Percentiles rank a stretch among this genome's conserved stretches.
These are phyloP conservation scores for Alces alces DNA, from an alignment of 2,113 vertebrate genomes.

Conservation along the genomic window DNA sequence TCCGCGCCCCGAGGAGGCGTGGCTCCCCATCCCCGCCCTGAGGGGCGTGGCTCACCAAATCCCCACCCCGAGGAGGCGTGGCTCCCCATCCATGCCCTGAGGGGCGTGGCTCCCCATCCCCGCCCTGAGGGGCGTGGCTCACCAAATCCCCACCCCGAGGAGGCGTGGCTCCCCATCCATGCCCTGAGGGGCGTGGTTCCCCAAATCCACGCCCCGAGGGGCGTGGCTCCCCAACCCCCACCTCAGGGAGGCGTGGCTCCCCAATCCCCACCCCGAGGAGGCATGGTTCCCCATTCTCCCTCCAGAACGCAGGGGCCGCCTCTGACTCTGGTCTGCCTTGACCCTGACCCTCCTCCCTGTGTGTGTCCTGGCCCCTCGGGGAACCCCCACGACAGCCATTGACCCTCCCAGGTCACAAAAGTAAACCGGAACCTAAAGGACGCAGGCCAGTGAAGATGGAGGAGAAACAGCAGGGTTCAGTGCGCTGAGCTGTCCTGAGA, in stretches of 20 bases:
- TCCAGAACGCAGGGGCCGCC: not conserved
- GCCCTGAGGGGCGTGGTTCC: not conserved
- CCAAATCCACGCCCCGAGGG: rapidly evolving
- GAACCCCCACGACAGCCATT: not conserved
- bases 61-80: too few relatives aligned
- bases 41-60: too few relatives aligned
- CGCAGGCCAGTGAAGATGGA: not conserved
- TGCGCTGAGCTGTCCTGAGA: not conserved
- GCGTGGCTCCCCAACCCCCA: too few relatives aligned
- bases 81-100: too few relatives aligned
- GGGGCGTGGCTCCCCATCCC: not conserved
- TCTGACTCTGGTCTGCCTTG: not conserved
- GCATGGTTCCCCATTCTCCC: too few relatives aligned
- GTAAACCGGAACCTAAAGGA: not conserved
- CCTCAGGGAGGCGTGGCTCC: too few relatives aligned
- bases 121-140: rapidly evolving
- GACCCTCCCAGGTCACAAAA: not conserved
- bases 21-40: too few relatives aligned
- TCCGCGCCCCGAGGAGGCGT: not conserved
- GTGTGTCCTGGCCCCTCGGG: not conserved
- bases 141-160: rapidly evolving
- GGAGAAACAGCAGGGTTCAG: not conserved
- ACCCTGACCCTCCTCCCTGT: not conserved
- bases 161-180: too few relatives aligned
- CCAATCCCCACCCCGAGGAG: too few relatives aligned